A percentile compares a stretch with the other conserved stretches of the same genome.
Conservation (phyloP, 2,797 vertebrate genomes). For the Lophius americanus region DNA sequence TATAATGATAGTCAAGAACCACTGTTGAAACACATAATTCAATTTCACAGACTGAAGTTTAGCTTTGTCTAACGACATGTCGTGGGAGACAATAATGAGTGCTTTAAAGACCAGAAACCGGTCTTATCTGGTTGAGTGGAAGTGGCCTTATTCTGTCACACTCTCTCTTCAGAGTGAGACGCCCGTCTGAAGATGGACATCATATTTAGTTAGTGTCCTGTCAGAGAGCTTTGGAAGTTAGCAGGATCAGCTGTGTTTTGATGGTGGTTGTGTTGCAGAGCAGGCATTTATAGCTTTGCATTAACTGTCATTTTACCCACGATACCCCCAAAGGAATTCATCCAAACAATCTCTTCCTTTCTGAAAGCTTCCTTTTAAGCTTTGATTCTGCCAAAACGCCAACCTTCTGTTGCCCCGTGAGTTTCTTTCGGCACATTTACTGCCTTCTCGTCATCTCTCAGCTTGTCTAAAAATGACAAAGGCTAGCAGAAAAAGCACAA, state of each 20-base stretch:
- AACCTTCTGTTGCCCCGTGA: slow-evolving; percentile 36
- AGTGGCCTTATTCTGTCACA: slow-evolving; percentile 65
- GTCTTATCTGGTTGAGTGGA: slow-evolving; percentile 43
- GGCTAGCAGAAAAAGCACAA: slow-evolving; percentile 14
- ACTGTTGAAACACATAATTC: slow-evolving; percentile 17
- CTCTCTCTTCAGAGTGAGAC: slow-evolving; percentile 18
- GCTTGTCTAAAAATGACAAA: slow-evolving; percentile 38
- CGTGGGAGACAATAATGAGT: slow-evolving; percentile 19
- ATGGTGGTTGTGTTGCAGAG: slow-evolving; percentile 36
- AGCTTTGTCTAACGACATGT: slow-evolving; percentile 22
- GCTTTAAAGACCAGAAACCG: slow-evolving; percentile 37
- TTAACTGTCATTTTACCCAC: slow-evolving; percentile 47
- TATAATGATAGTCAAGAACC: slow-evolving; percentile 11
- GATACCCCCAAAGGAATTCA: slow-evolving; percentile 49
- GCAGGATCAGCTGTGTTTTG: slow-evolving; percentile 47
- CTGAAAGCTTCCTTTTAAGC: slow-evolving; percentile 39
- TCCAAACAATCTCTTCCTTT: slow-evolving; percentile 57
- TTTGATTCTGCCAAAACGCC: slow-evolving; percentile 56
- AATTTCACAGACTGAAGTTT: slow-evolving; percentile 7
- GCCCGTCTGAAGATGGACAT: slow-evolving; percentile 36
- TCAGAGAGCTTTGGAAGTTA: slow-evolving; percentile 35
- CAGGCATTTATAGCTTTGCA: slow-evolving; percentile 54
- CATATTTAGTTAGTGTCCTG: slow-evolving; percentile 52
- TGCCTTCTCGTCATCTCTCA: slow-evolving; percentile 37
- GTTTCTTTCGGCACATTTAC: slow-evolving; percentile 46